Percentiles rank a stretch among this genome's conserved stretches.
Evolutionary conservation across 2,888 invertebrate genomes (phyloP).

Genomic region (Volucella inanis): DNA sequence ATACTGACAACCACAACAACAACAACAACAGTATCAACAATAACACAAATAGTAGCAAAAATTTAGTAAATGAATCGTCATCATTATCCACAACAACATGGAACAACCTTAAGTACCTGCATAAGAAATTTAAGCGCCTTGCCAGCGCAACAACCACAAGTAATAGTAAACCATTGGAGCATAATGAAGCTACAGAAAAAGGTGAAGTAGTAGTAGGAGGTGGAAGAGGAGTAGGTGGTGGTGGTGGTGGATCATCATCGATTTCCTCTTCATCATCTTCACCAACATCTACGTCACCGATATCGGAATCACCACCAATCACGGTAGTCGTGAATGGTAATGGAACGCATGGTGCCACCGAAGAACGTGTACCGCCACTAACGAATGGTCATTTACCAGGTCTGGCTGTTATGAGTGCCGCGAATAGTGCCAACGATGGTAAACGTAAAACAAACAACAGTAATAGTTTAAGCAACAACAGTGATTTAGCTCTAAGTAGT

Average conservation of each 20-base stretch:
- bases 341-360: slow-evolving; percentile 39
- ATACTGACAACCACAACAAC: slow-evolving; percentile 60
- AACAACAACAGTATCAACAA: slow-evolving; percentile 51
- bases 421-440: slow-evolving; percentile 63
- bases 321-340: slow-evolving; percentile 47
- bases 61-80: slow-evolving; percentile 69
- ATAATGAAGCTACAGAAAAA: slow-evolving; percentile 75
- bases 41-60: slow-evolving; percentile 55
- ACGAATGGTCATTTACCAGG: slow-evolving; percentile 69
- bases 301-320: slow-evolving; percentile 66
- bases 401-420: slow-evolving; percentile 47
- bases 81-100: slow-evolving; percentile 76
- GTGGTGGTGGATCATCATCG: slow-evolving; percentile 77
- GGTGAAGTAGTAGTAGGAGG: not conserved
- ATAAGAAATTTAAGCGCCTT: slow-evolving; percentile 96
- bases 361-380: slow-evolving; percentile 60
- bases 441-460: slow-evolving; percentile 75
- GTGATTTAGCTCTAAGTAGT: slow-evolving; percentile 72
- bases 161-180: slow-evolving; percentile 52
- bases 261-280: slow-evolving; percentile 78
- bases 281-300: slow-evolving; percentile 58
- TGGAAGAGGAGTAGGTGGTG: too few species aligned
- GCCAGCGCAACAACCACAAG: slow-evolving; percentile 84
- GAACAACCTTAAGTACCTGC: slow-evolving; percentile 91
- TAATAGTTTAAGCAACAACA: slow-evolving; percentile 73